Conservation (phyloP, 2,113 vertebrate species). For the Etheostoma cragini region DNA sequence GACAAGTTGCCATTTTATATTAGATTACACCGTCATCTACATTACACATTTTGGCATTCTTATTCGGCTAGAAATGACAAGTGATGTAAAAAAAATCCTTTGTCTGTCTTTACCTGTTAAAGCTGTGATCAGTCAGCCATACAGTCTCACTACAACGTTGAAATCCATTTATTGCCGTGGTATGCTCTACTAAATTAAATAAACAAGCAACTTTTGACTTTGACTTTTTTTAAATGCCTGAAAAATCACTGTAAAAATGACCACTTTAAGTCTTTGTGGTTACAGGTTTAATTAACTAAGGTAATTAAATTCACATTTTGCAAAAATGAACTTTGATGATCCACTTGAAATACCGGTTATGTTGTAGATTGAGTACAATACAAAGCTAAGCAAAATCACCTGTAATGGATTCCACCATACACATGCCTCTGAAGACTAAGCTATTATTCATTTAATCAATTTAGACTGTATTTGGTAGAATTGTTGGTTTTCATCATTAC, state of each 20-base stretch:
- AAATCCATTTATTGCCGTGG: slow-evolving; percentile 19
- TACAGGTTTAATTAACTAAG: not conserved
- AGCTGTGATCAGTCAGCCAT: slow-evolving; percentile 48
- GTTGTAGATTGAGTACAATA: not conserved
- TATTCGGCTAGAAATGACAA: slow-evolving; percentile 81
- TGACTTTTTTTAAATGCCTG: not conserved
- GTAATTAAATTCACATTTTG: slow-evolving; percentile 12
- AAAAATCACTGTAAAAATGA: not conserved
- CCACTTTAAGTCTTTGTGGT: slow-evolving; percentile 9
- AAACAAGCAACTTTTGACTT: not conserved
- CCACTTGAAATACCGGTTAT: not conserved
- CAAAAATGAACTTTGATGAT: not conserved
- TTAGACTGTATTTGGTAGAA: not conserved
- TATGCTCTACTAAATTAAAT: slow-evolving; percentile 22
- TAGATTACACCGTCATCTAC: slow-evolving; percentile 88
- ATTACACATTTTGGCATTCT: slow-evolving; percentile 88
- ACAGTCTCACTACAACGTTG: slow-evolving; percentile 4
- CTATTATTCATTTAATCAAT: not conserved
- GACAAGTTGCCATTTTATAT: slow-evolving; percentile 88
- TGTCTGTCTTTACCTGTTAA: slow-evolving; percentile 46
- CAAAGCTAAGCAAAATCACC: not conserved
- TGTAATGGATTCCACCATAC: not conserved
- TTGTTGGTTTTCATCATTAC: not conserved
- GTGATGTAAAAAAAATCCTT: slow-evolving; percentile 15
- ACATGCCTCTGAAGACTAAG: not conserved